Conservation (phyloP, 1,140 invertebrate genomes). For the Nilaparvata lugens region DNA sequence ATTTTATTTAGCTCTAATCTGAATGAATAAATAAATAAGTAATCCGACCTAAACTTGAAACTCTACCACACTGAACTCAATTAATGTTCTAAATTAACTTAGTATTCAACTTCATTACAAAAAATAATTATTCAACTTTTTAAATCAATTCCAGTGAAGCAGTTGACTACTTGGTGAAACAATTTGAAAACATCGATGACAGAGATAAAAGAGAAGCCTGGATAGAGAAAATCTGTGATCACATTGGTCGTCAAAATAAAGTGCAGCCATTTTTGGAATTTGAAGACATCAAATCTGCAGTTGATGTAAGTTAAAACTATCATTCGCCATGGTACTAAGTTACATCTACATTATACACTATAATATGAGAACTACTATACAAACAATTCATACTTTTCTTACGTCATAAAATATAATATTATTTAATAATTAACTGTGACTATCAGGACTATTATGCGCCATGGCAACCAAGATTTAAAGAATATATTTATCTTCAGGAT, state of each 20-base stretch:
- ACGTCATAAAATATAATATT: neutral
- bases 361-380: neutral
- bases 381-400: neutral
- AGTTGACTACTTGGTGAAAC: neutral
- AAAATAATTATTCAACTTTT: no score
- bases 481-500: no score
- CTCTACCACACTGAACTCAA: no score
- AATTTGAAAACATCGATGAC: neutral
- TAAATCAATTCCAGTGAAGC: neutral
- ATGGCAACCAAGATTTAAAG: no score
- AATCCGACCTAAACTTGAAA: no score
- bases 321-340: neutral
- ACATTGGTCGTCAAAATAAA: neutral
- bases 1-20: no score
- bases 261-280: neutral
- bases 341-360: neutral
- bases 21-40: no score
- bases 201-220: neutral
- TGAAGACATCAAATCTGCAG: neutral
- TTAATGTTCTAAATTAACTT: no score
- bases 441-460: neutral
- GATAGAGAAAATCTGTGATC: neutral
- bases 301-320: neutral
- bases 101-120: no score
- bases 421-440: neutral